These are phyloP conservation scores for Schlechtendalia chinensis DNA, from an alignment of 1,140 invertebrate species.

Conservation along the genomic window DNA sequence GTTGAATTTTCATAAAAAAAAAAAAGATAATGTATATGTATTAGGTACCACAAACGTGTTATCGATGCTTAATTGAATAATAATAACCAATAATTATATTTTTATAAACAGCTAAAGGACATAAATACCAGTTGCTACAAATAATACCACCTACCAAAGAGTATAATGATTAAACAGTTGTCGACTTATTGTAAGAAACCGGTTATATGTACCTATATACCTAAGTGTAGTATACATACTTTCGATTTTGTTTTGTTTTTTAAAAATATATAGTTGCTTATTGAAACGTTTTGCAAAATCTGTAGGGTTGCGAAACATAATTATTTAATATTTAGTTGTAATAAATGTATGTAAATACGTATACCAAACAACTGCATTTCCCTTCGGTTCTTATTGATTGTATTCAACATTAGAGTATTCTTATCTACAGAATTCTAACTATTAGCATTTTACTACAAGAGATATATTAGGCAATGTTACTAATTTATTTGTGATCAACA, in stretches of 20 bases:
- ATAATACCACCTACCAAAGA: not conserved
- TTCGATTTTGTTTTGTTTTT: not conserved
- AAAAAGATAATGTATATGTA: not conserved
- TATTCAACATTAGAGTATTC: not conserved
- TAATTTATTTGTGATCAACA: not conserved
- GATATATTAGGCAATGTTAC: not conserved
- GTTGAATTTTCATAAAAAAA: not conserved
- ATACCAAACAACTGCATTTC: conserved; percentile 6
- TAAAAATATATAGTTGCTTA: not conserved
- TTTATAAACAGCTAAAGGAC: too few relatives aligned
- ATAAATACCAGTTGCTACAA: not conserved
- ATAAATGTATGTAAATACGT: not conserved
- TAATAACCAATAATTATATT: too few relatives aligned
- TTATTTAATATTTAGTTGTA: not conserved
- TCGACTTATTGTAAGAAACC: not conserved
- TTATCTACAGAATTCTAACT: not conserved
- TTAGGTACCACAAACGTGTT: too few relatives aligned
- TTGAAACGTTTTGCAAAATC: not conserved
- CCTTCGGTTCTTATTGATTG: not conserved
- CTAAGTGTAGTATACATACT: not conserved
- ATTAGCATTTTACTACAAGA: not conserved
- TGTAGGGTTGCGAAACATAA: not conserved
- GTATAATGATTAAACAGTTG: not conserved
- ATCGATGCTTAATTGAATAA: too few relatives aligned
- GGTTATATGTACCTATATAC: not conserved